Conservation (phyloP, 2,888 invertebrate genomes). For the Thysanoteuthis rhombus region DNA sequence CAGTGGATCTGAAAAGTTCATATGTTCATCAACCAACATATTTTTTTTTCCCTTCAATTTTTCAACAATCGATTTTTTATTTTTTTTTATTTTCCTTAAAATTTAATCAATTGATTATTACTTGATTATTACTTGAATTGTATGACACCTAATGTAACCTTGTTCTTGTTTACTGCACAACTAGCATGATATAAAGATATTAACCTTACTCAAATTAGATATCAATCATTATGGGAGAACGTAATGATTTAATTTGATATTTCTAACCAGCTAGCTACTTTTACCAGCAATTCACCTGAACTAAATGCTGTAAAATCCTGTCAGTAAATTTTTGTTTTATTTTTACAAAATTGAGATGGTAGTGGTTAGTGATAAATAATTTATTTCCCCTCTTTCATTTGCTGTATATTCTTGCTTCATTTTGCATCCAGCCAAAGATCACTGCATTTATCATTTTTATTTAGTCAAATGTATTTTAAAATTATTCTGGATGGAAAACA, state of each 20-base stretch:
- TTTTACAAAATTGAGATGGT: not conserved
- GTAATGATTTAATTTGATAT: not conserved
- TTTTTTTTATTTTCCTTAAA: too few species aligned
- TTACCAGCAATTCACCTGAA: not conserved
- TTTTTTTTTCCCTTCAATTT: too few species aligned
- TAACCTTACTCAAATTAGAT: not conserved
- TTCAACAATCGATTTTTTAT: too few species aligned
- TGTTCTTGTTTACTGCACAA: not conserved
- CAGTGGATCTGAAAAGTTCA: too few species aligned
- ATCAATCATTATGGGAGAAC: not conserved
- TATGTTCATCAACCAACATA: too few species aligned
- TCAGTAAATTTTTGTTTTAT: too few species aligned
- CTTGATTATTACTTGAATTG: too few species aligned
- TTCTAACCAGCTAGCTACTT: not conserved
- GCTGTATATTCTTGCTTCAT: not conserved
- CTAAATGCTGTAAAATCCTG: not conserved
- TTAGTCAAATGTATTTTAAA: not conserved
- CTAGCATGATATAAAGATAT: not conserved
- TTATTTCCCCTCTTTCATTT: too few species aligned
- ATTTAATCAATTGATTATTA: too few species aligned
- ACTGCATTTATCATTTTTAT: not conserved
- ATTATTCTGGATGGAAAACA: not conserved
- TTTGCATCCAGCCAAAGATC: not conserved
- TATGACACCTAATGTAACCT: too few species aligned
- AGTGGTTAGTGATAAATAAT: not conserved